phyloP scores from a whole-genome alignment of 2,888 invertebrate species.

The Campaea margaritaria region DNA sequence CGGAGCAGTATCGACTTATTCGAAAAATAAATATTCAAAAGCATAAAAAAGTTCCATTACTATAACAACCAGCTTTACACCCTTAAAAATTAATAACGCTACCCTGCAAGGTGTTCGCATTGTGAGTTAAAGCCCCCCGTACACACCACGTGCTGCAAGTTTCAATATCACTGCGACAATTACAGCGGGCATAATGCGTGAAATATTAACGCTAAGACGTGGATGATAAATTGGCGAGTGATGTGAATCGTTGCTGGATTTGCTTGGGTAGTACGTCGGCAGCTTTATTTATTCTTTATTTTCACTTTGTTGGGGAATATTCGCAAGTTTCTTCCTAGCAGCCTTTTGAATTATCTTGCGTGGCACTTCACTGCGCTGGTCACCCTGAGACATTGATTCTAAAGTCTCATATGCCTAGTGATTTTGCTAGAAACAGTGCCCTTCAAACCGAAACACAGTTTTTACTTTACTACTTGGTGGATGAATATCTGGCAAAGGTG shows the following conservation, averaged over 20 bases:
- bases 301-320: neutral
- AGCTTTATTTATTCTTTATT: neutral
- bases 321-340: neutral
- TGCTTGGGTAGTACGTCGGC: constrained; percentile 8
- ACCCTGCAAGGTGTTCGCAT: constrained; percentile 44
- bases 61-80: constrained; percentile 26
- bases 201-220: constrained; percentile 75
- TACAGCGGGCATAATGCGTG: constrained; percentile 73
- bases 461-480: too few species aligned
- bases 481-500: too few species aligned
- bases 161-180: constrained; percentile 76
- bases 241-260: neutral
- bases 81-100: constrained; percentile 49
- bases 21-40: constrained; percentile 27
- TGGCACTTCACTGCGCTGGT: too few species aligned
- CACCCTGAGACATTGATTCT: too few species aligned
- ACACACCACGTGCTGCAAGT: constrained; percentile 68
- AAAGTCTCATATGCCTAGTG: too few species aligned
- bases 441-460: too few species aligned
- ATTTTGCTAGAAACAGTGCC: too few species aligned
- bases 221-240: constrained; percentile 66
- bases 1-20: too few species aligned
- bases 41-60: constrained; percentile 6
- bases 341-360: too few species aligned
- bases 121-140: constrained; percentile 42